Evolutionary conservation across 2,113 vertebrate species (phyloP), one percentile per base, ranked within the genome.

Genomic region (Periophthalmus modestus): DNA sequence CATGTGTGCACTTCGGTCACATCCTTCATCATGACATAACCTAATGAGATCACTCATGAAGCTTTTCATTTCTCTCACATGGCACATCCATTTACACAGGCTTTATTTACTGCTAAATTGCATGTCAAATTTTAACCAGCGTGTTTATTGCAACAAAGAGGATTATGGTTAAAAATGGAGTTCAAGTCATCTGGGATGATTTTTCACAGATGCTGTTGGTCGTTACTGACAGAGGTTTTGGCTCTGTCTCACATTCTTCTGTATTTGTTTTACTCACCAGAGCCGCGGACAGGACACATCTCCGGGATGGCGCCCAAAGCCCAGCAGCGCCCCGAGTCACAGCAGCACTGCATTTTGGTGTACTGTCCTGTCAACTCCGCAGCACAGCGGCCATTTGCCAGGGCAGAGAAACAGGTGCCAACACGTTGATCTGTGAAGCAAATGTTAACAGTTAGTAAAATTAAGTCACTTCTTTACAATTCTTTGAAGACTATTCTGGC

Each of bases 281-380:
- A 97, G 0, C 97, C 98, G 23, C 95, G 88, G 66, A 96, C 95
- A 0, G 98, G 96, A 66, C 98, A 99, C 95, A 98, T 97, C 88
- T 99, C 98, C 0, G 97, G 96, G 18, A 95, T 92, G 82, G 94
- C 94, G 6, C 94, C 95, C 0, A 94, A 34, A 10, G 97, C 95
- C 98, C 97, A 99, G 92, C 98, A 99, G 67, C 96, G 96, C 0
- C 97, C 97, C 0, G 95, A 94, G 68, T 99, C 98, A 10, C 98
- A 99, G 85, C 98, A 99, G 79, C 98, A 99, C 67, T 98, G 97
- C 90, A 94, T 95, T 87, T 96, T 96, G 33, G 95, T 97, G 92
- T 94, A 96, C 81, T 97, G 95, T 24, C 96, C 96, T 0, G 86
- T 95, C 13, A 96, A 87, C 78, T 98, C 97, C 0, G 93, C 95